Evolutionary conservation across 1,140 invertebrate genomes (phyloP), one percentile per base, ranked within the genome.

Genomic region (Diabrotica undecimpunctata): DNA sequence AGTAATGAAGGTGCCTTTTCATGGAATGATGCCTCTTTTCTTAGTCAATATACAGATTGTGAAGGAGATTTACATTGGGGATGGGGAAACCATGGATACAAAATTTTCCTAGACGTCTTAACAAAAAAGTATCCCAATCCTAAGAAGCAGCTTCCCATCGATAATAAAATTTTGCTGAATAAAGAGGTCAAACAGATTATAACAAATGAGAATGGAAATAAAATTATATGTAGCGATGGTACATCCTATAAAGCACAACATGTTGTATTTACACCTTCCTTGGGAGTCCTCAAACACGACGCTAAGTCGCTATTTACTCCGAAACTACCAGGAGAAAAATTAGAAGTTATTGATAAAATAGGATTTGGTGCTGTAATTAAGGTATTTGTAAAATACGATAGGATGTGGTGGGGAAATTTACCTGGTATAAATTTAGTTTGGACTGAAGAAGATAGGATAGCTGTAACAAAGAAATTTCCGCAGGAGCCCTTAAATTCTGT

Each of bases 361-460:
- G 85, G 85, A 10, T 83, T 90, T 70, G 90, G 89, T 38, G 86
- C 86, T 2, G 83, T 92, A 0, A 84, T 91, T 74, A 93, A 93
- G 79, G 85, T 95, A 54, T 93, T 89, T 71, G 70, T 92, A 13
- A 83, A 88, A 72, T 91, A 88, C 69, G 72, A 82, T 1, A 70
- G 81, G 56, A 80, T 79, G 13, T 91, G 89, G 82, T 88, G 88
- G 85, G 81, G 39, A 54, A 53, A 66, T 54, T 74, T 11, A 86
- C 85, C 6, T 67, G 89, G 50, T 82, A 88, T 0, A 59, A 74
- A 72, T 36, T 80, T 86, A 39, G 71, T 87, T 6, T 88, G 86
- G 85, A 76, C 75, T 0, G 70, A 80, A 46, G 69, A 84, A 53
- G 82, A 86, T 63, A 64, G 58, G 46, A 37, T 7, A 39, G 5